Conservation (phyloP, 1,140 invertebrate species). For the Zaprionus africanus region DNA sequence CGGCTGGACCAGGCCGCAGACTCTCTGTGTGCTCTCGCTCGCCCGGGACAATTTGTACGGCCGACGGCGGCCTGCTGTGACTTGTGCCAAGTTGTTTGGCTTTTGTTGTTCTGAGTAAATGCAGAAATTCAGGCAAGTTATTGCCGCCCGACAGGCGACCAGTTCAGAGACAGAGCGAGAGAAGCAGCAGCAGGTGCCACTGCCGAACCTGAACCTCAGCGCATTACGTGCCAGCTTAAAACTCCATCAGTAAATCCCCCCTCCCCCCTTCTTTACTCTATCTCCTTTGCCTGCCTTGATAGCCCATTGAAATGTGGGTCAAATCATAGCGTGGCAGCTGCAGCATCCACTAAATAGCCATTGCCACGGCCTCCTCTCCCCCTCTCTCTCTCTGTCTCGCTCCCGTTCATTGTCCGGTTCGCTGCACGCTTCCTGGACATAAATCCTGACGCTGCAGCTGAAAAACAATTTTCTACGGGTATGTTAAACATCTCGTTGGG, state of each 20-base stretch:
- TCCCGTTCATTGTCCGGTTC: background rate
- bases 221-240: conserved; percentile 74
- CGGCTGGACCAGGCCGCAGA: background rate
- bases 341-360: conserved; percentile 74
- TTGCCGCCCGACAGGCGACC: conserved; percentile 65
- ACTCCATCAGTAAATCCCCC: conserved; percentile 22
- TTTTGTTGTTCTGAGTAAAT: conserved; percentile 58
- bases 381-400: background rate
- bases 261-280: no score
- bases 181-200: conserved; percentile 44
- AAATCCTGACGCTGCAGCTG: conserved; percentile 76
- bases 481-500: conserved; percentile 75
- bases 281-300: conserved; percentile 9
- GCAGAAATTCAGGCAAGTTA: conserved; percentile 49
- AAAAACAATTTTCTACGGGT: conserved; percentile 80
- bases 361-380: conserved; percentile 22
- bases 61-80: conserved; percentile 67
- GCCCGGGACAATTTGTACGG: conserved; percentile 65
- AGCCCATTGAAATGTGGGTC: conserved; percentile 67
- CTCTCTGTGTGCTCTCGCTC: conserved; percentile 22
- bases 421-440: conserved; percentile 47
- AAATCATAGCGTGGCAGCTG: conserved; percentile 62
- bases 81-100: conserved; percentile 74
- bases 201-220: conserved; percentile 34
- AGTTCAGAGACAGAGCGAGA: conserved; percentile 22